Evolutionary conservation across 2,888 invertebrate genomes (phyloP).

Genomic region (Napeogenes inachia): DNA sequence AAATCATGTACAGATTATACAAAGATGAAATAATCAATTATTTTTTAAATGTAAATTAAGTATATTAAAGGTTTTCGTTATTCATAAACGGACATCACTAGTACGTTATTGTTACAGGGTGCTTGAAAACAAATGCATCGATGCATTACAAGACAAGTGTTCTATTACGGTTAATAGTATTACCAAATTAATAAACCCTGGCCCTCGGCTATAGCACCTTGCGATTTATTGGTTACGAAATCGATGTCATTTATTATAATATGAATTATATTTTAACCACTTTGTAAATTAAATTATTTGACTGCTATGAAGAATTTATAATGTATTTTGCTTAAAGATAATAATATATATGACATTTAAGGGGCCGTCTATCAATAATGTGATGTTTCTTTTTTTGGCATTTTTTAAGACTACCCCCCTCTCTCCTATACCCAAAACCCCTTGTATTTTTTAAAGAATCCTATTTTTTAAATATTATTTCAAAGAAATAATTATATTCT

Average conservation of each 20-base stretch:
- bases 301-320: background rate
- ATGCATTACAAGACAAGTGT: conserved; percentile 26
- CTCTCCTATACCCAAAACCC: too few species aligned
- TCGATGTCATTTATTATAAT: conserved; percentile 16
- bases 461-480: too few species aligned
- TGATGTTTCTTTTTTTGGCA: too few species aligned
- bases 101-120: conserved; percentile 30
- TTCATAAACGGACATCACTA: background rate
- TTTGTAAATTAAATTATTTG: background rate
- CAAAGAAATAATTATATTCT: too few species aligned
- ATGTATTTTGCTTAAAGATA: background rate
- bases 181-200: conserved; percentile 50
- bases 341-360: too few species aligned
- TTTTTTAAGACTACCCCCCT: too few species aligned
- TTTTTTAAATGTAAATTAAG: background rate
- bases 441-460: too few species aligned
- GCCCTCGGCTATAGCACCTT: conserved; percentile 26
- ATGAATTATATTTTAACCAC: too few species aligned
- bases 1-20: too few species aligned
- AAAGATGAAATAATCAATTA: background rate
- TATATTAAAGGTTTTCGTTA: background rate
- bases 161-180: conserved; percentile 37
- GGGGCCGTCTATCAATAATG: too few species aligned
- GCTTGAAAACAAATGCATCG: conserved; percentile 37
- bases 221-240: conserved; percentile 24